Evolutionary conservation across 2,888 invertebrate genomes (phyloP), one percentile per base, ranked within the genome.

Genomic region (Caenorhabditis afra): DNA sequence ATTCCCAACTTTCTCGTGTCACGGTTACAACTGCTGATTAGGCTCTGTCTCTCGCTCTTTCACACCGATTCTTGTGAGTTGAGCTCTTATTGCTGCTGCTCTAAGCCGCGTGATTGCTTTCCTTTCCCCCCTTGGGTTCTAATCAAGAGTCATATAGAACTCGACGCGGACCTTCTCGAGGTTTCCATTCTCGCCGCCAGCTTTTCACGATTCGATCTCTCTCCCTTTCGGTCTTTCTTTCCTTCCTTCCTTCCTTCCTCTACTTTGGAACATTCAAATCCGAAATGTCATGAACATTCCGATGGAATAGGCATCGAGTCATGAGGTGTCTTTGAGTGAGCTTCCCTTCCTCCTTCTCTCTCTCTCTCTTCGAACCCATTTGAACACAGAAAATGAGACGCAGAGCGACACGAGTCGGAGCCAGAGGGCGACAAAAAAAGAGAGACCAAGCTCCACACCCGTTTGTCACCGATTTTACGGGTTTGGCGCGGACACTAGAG

Each of bases 251-350:
- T 61, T 59, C 50, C 53, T n/a, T n/a, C 55, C 20, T 53, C 41
- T 8, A 11, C 49, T 58, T 23, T 12, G n/a, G 29, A 29, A 37
- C 65, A 59, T 74, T 64, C 57, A 47, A 70, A 45, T 44, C 50
- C 37, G 52, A 10, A 47, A 70, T 45, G 37, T 20, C 61, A 61
- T 55, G 61, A 70, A 23, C 71, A 71, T 55, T 55, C 62, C 47
- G 62, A 45, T 53, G 47, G 23, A 47, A 62, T 64, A 49, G 47
- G n/a, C n/a, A n/a, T 29, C 62, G 53, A 47, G 41, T 39, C 23
- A 53, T n/a, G 20, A 22, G 29, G 29, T 57, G 18, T 29, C 14
- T 22, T 12, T 37, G 41, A 62, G 49, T 35, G 29, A 29, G 29
- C 3, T 3, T 3, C 3, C 29, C 29, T 29, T 7, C 29, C 29